These are phyloP conservation scores for Porites lobata DNA, from an alignment of 92 coral and sea anemone species.

Conservation along the genomic window DNA sequence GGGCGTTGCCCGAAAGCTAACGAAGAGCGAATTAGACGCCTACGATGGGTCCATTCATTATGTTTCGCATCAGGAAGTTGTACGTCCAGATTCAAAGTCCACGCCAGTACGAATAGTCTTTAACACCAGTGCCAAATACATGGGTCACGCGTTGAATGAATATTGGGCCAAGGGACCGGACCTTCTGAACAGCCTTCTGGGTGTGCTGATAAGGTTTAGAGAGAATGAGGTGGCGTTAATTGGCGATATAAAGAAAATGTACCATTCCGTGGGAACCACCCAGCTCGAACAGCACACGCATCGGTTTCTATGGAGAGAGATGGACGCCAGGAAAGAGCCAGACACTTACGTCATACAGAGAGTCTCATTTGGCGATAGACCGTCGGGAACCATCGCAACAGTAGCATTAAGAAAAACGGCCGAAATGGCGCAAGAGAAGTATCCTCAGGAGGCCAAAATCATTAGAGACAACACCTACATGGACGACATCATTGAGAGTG, in stretches of 20 bases:
- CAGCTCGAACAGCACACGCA: constrained; percentile 58
- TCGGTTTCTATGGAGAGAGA: not conserved
- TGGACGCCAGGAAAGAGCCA: too few species aligned
- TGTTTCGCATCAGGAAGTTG: too few species aligned
- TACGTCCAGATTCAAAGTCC: constrained; percentile 28
- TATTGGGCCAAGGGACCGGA: constrained; percentile 26
- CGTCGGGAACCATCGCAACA: too few species aligned
- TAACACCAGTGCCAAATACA: constrained; percentile 1
- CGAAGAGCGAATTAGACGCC: too few species aligned
- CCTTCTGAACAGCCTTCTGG: constrained; percentile 57
- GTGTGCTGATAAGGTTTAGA: constrained; percentile 52
- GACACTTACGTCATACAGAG: too few species aligned
- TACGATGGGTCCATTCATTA: too few species aligned
- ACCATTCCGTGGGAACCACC: constrained; percentile 56
- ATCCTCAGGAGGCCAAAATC: not conserved
- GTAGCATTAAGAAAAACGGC: not conserved
- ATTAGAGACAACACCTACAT: not conserved
- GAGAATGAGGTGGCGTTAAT: constrained; percentile 38
- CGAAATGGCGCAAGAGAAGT: not conserved
- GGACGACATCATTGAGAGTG: constrained; percentile 12
- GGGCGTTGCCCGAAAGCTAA: too few species aligned
- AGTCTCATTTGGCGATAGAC: too few species aligned
- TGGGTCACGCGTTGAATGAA: constrained; percentile 36
- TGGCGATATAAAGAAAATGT: constrained; percentile 74
- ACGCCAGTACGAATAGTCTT: constrained; percentile 73